A percentile compares a stretch with the other conserved stretches of the same genome.
Conservation (phyloP, 2,888 invertebrate species). For the Vannuccia rotundouncinata region DNA sequence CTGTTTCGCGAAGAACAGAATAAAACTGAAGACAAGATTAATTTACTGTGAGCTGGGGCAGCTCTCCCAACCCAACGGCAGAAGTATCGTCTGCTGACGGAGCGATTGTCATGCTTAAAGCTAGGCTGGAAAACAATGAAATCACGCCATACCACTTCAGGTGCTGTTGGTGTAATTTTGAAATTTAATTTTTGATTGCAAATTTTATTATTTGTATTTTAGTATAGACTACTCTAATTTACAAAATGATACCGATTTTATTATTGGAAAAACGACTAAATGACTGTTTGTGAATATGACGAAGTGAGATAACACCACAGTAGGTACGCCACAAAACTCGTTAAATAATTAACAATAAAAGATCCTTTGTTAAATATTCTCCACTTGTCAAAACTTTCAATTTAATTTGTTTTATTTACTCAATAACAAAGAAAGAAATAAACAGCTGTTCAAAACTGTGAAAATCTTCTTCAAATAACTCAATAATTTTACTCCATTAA, state of each 20-base stretch:
- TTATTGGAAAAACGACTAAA: too few relatives aligned
- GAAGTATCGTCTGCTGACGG: background rate
- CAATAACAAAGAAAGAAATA: too few relatives aligned
- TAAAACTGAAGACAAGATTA: background rate
- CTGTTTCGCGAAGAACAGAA: slow-evolving; percentile 11
- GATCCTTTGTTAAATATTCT: too few relatives aligned
- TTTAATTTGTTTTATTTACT: too few relatives aligned
- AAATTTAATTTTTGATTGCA: background rate
- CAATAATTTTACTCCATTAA: too few relatives aligned
- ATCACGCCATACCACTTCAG: slow-evolving; percentile 15
- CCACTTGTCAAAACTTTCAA: too few relatives aligned
- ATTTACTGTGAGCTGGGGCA: background rate
- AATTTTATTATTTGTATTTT: background rate
- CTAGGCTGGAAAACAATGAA: slow-evolving; percentile 12
- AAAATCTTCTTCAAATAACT: too few relatives aligned
- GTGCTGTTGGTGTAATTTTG: background rate
- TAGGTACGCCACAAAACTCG: background rate
- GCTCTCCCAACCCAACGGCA: slow-evolving; percentile 1
- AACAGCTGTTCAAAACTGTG: too few relatives aligned
- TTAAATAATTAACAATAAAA: too few relatives aligned
- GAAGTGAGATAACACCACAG: background rate
- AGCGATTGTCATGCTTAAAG: background rate
- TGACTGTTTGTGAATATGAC: background rate
- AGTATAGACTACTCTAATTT: background rate
- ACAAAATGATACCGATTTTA: background rate